These are phyloP conservation scores for Bombus vancouverensis DNA, from an alignment of 1,140 invertebrate genomes.

Conservation along the genomic window DNA sequence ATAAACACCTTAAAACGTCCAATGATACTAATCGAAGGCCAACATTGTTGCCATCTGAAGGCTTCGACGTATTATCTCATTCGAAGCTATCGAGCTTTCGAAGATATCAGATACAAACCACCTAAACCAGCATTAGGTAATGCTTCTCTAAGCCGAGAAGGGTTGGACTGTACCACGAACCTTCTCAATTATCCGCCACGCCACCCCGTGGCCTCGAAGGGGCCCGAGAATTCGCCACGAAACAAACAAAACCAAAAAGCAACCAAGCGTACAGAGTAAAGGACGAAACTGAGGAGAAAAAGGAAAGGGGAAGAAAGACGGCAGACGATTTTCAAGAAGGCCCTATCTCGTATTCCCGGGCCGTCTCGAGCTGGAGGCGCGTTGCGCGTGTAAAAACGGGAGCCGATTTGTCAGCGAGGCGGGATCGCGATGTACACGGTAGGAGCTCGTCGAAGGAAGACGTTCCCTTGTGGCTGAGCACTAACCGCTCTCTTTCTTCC, in stretches of 20 bases:
- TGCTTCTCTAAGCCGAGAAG: not conserved
- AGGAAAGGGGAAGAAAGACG: not conserved
- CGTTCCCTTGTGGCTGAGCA: slow-evolving; percentile 37
- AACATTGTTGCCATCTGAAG: not conserved
- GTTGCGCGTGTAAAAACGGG: slow-evolving; percentile 53
- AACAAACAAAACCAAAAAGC: no score
- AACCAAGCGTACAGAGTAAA: not conserved
- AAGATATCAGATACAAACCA: not conserved
- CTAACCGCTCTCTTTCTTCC: not conserved
- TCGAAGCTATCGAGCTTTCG: no score
- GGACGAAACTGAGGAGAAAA: not conserved
- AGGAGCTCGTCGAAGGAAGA: slow-evolving; percentile 63
- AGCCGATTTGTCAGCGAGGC: slow-evolving; percentile 65
- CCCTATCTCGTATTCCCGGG: slow-evolving; percentile 13
- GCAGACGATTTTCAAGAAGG: slow-evolving; percentile 30
- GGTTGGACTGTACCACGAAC: not conserved
- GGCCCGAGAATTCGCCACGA: not conserved
- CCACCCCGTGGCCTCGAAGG: not conserved
- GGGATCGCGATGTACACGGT: slow-evolving; percentile 55
- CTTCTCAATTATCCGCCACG: not conserved
- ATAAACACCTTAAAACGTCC: not conserved
- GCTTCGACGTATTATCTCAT: no score
- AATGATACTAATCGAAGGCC: not conserved
- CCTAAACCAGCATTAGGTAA: not conserved
- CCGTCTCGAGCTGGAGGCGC: slow-evolving; percentile 33